Evolutionary conservation across 2,888 invertebrate genomes (phyloP), one percentile per base, ranked within the genome.

Genomic region (Leptinotarsa haldemani): DNA sequence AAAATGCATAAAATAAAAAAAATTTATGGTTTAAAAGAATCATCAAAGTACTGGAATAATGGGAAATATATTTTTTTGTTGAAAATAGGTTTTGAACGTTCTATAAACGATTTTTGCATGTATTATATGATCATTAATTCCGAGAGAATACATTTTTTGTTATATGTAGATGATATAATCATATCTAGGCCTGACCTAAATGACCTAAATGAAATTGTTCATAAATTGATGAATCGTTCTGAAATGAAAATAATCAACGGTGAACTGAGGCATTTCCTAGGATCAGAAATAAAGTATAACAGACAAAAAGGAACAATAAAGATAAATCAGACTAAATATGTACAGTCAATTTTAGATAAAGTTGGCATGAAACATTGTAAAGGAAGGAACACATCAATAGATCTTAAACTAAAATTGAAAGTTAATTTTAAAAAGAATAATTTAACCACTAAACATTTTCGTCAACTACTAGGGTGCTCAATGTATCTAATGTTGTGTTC

Each of bases 401-500:
- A 61, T 46, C 61, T 63, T 15, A 69, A 69, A 69, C 30, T 69
- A 20, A 61, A 20, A 58, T 9, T 69, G 2, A 4, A 46, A 15
- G 1, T 58, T n/a, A 15, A 20, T 50, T 18, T 20, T 69, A 9
- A 69, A 25, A 63, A 22, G 4, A 47, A 61, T 69, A 20, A 69
- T 50, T n/a, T 16, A 9, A 56, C 47, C 16, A 18, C 53, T 13
- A 64, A 67, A 74, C 66, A 70, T 12, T 46, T 74, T 65, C 46
- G 74, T 40, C 67, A 76, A 71, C 25, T 71, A 13, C 40, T 74
- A 9, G 74, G 69, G 7, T 53, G 69, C 47, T 46, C 74, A 2
- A 74, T 78, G 76, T 74, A 65, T 66, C 18, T 76, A 4, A 70
- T 76, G 73, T 71, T 76, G 22, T 68, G 71, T 16, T 65, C 74